Evolutionary conservation across 2,113 vertebrate genomes (phyloP).

Genomic region (Toxotes jaculatrix): DNA sequence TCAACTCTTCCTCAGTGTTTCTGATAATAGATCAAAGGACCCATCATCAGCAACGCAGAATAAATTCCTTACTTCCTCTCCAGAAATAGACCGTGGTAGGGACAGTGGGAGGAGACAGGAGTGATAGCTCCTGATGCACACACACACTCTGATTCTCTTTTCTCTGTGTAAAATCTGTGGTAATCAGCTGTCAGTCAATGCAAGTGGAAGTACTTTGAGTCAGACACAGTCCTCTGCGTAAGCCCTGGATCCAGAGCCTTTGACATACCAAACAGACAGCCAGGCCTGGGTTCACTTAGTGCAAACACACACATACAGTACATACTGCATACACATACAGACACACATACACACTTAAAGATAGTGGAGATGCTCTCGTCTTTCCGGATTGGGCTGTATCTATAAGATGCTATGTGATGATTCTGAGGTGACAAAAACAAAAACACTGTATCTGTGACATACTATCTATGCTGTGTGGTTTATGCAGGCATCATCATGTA

Average conservation of each 20-base stretch:
- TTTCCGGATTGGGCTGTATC: neutral
- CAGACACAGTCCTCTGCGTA: conserved; percentile 28
- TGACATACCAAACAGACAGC: conserved; percentile 24
- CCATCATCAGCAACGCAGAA: conserved; percentile 36
- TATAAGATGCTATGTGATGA: neutral
- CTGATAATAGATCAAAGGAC: conserved; percentile 50
- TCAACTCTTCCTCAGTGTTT: conserved; percentile 18
- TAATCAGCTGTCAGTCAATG: conserved; percentile 57
- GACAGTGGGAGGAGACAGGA: conserved; percentile 30
- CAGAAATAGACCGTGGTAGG: conserved; percentile 41
- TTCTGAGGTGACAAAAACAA: neutral
- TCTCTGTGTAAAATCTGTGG: conserved; percentile 15
- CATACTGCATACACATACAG: neutral
- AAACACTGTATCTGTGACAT: neutral
- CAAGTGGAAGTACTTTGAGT: conserved; percentile 34
- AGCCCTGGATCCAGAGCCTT: conserved; percentile 27
- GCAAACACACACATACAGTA: neutral
- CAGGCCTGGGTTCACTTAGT: conserved; percentile 22
- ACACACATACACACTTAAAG: neutral
- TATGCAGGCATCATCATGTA: neutral
- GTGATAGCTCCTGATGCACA: neutral
- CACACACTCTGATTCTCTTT: conserved; percentile 21
- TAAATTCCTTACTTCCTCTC: conserved; percentile 40
- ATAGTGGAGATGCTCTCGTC: neutral
- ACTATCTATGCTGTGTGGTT: neutral